Conservation (phyloP, 2,797 vertebrate species). For the Xiphorhynchus erythropygius region DNA sequence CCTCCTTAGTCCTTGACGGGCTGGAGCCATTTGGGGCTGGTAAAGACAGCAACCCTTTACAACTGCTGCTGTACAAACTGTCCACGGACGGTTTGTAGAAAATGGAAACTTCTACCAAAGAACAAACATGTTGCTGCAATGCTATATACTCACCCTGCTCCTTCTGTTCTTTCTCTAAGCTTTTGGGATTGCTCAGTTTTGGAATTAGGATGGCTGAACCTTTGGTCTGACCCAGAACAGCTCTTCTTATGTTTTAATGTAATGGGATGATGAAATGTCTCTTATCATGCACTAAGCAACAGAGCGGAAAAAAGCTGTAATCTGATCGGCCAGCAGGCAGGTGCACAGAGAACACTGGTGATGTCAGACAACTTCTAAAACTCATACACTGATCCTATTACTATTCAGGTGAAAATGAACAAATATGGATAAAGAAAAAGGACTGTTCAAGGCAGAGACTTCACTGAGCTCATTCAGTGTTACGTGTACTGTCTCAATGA, state of each 20-base stretch:
- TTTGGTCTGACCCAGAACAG: not conserved
- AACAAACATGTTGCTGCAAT: not conserved
- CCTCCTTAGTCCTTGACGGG: not conserved
- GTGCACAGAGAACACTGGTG: not conserved
- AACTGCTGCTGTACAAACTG: not conserved
- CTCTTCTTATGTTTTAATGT: conserved; percentile 1
- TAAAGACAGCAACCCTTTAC: not conserved
- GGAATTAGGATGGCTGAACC: not conserved
- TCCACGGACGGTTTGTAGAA: not conserved
- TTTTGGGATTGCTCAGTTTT: not conserved
- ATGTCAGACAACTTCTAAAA: conserved; percentile 36
- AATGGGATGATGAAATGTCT: conserved; percentile 18
- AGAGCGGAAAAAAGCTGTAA: not conserved
- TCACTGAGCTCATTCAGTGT: not conserved
- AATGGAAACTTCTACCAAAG: not conserved
- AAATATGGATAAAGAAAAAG: conserved; percentile 6
- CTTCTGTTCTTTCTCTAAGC: not conserved
- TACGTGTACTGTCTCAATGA: rapidly evolving
- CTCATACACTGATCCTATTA: conserved; percentile 39
- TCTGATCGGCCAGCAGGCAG: not conserved
- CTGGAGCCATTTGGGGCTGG: not conserved
- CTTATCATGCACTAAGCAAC: not conserved
- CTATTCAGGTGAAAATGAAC: conserved; percentile 53
- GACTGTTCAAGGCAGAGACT: not conserved
- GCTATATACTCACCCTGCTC: not conserved